These are phyloP conservation scores for Colletes gigas DNA, from an alignment of 1,140 invertebrate genomes.

Conservation along the genomic window DNA sequence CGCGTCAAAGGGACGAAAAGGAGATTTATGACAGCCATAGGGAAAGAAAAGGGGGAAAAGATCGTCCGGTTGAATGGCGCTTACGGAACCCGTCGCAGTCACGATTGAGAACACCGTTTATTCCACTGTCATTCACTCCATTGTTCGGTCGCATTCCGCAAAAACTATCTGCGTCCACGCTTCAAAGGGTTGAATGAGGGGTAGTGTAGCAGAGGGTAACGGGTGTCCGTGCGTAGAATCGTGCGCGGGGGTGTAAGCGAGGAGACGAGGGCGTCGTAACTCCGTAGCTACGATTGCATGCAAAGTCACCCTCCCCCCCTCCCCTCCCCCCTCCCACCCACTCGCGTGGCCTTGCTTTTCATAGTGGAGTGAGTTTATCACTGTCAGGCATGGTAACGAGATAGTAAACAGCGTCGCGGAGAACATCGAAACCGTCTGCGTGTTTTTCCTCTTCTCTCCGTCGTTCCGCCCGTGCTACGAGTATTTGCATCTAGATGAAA, in stretches of 20 bases:
- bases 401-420: slow-evolving; percentile 48
- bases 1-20: background rate
- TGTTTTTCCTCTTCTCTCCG: background rate
- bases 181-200: slow-evolving; percentile 55
- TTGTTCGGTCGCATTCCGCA: slow-evolving; percentile 29
- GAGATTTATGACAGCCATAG: background rate
- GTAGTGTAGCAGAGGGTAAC: slow-evolving; percentile 24
- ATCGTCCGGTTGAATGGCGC: slow-evolving; percentile 13
- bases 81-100: background rate
- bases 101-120: slow-evolving; percentile 30
- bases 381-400: slow-evolving; percentile 59
- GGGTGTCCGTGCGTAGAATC: slow-evolving; percentile 56
- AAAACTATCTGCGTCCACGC: slow-evolving; percentile 45
- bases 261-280: slow-evolving; percentile 42
- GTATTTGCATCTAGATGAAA: slow-evolving; percentile 41
- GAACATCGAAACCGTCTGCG: slow-evolving; percentile 32
- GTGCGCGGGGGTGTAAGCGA: background rate
- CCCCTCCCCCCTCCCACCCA: too few species aligned
- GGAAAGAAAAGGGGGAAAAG: background rate
- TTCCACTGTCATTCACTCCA: slow-evolving; percentile 40
- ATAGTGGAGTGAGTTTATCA: slow-evolving; percentile 54
- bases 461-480: background rate
- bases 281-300: slow-evolving; percentile 54
- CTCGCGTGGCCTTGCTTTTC: slow-evolving; percentile 46
- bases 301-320: slow-evolving; percentile 13